phyloP scores from a whole-genome alignment of 2,113 vertebrate species.

The Emydocephalus ijimae region DNA sequence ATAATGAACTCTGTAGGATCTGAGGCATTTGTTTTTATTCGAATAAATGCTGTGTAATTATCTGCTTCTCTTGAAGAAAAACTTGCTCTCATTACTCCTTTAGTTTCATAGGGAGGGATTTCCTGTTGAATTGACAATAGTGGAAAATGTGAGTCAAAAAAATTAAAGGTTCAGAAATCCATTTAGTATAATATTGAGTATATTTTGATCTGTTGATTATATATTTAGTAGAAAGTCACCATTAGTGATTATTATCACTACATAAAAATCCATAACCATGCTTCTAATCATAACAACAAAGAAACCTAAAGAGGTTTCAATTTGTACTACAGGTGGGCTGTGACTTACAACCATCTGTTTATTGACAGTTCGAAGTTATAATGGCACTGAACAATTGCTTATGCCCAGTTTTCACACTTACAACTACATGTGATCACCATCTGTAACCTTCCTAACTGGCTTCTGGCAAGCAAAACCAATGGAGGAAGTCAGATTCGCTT shows the following conservation, averaged over 20 bases:
- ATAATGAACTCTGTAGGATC: conserved; percentile 92
- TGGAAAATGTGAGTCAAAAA: neutral
- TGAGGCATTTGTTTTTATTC: conserved; percentile 96
- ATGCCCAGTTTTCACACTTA: neutral
- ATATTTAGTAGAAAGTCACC: neutral
- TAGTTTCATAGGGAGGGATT: conserved; percentile 97
- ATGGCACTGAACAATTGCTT: neutral
- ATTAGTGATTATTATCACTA: neutral
- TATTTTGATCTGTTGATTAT: neutral
- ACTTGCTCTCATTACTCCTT: conserved; percentile 98
- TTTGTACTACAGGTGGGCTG: neutral
- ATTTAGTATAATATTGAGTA: neutral
- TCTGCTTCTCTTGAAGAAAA: conserved; percentile 96
- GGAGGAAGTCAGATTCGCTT: neutral
- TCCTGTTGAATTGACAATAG: conserved; percentile 73
- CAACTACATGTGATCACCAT: neutral
- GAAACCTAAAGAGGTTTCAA: neutral
- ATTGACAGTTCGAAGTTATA: neutral
- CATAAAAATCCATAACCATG: neutral
- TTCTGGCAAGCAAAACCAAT: neutral
- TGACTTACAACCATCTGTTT: neutral
- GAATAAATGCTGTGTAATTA: conserved; percentile 97
- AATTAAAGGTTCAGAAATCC: neutral
- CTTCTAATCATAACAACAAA: neutral
- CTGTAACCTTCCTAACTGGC: neutral